Evolutionary conservation across 1,140 invertebrate genomes (phyloP), one percentile per base, ranked within the genome.

Genomic region (Leptinotarsa texana): DNA sequence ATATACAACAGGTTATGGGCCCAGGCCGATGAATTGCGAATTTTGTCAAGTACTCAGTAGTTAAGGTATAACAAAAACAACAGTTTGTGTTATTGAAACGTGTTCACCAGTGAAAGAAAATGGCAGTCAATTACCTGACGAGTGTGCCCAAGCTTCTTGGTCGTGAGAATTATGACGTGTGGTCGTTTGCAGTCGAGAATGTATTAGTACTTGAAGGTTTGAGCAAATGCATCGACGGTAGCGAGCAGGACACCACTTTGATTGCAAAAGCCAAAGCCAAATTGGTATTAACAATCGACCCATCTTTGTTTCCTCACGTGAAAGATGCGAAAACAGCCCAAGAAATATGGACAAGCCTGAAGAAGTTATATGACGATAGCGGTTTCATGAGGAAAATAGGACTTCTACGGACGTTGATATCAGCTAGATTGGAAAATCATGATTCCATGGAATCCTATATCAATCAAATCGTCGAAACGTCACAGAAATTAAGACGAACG

Each of bases 401-500:
- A 11, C 77, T 79, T 57, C 27, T 79, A 47, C 65, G 74, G 18
- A 75, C 57, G 13, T 63, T 79, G 22, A 74, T 79, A 48, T 75
- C 73, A 11, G 61, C 74, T 15, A 66, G 75, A 49, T 74, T 79
- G 24, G 76, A 79, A 72, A 78, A 77, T 49, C 63, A 74, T 73
- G 74, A 77, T n/a, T 67, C 66, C 5, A 79, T 77, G 76, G 72
- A 77, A 61, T 61, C 70, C 13, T 77, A 76, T 62, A 72, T 76
- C 42, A 76, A 68, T 42, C 72, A 76, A 42, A 24, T 76, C n/a
- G 69, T 77, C 21, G 73, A 77, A 75, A 80, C 81, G 67, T 78
- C 81, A 74, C 51, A 84, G 70, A 76, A 81, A 49, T 72, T 85
- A 42, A 63, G 78, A 51, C 79, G 82, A 21, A 83, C 84, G 4